phyloP scores from a whole-genome alignment of 2,888 invertebrate genomes.

The Elaeidobius kamerunicus region DNA sequence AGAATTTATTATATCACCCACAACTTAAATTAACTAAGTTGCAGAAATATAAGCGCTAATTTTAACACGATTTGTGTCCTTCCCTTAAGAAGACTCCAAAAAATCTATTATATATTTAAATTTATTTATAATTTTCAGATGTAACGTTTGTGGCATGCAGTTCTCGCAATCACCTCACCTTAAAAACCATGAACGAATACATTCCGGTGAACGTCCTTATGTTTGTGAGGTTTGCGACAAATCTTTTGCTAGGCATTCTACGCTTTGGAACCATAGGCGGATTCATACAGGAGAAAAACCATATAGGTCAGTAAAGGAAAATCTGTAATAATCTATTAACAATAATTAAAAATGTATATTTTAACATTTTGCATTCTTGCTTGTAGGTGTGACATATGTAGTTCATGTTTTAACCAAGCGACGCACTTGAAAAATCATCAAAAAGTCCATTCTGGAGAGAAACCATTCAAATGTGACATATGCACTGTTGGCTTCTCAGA shows the following conservation, averaged over 20 bases:
- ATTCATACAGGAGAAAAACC: constrained; percentile 88
- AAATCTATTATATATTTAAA: too few species aligned
- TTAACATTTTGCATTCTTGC: too few species aligned
- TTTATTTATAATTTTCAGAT: constrained; percentile 50
- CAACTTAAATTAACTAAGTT: too few species aligned
- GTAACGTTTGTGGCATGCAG: constrained; percentile 86
- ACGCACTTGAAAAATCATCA: constrained; percentile 87
- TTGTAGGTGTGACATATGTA: constrained; percentile 76
- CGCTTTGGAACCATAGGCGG: constrained; percentile 83
- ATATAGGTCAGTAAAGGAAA: constrained; percentile 52
- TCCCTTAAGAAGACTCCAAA: too few species aligned
- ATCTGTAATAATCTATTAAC: too few species aligned
- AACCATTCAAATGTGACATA: constrained; percentile 79
- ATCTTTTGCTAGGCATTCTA: constrained; percentile 84
- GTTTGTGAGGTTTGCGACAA: constrained; percentile 88
- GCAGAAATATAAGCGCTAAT: too few species aligned
- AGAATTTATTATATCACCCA: too few species aligned
- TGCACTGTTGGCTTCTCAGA: constrained; percentile 85
- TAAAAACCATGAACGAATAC: constrained; percentile 85
- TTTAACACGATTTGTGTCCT: too few species aligned
- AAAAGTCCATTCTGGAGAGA: constrained; percentile 79
- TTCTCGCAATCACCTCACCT: constrained; percentile 86
- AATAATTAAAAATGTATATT: too few species aligned
- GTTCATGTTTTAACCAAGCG: constrained; percentile 87
- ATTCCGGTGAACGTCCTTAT: constrained; percentile 84